Percentiles rank a stretch among this genome's conserved stretches.
These are phyloP conservation scores for Panthera leo DNA, from an alignment of 2,113 vertebrate species.

Conservation along the genomic window DNA sequence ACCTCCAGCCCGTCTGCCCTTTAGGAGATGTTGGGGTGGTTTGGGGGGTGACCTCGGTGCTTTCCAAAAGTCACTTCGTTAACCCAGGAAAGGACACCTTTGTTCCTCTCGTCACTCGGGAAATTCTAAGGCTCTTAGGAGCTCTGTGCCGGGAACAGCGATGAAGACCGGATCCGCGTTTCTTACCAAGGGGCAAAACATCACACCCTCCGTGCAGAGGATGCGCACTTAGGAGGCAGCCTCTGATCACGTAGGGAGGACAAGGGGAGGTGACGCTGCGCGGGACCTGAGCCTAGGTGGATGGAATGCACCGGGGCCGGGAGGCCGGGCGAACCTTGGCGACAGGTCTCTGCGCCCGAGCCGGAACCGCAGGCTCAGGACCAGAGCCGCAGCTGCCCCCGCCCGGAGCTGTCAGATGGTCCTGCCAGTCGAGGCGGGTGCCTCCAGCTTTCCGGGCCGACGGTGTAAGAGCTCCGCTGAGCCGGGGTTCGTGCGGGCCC, in stretches of 20 bases:
- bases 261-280: background rate
- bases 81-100: background rate
- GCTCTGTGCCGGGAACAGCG: background rate
- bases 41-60: background rate
- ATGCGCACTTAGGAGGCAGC: fast-evolving
- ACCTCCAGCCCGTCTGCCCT: too few species aligned
- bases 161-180: background rate
- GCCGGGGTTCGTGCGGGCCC: background rate
- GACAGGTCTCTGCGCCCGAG: background rate
- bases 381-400: background rate
- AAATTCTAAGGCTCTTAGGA: background rate
- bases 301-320: fast-evolving
- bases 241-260: background rate
- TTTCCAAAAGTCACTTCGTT: background rate
- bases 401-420: constrained; percentile 45
- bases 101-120: background rate
- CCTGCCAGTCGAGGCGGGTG: background rate
- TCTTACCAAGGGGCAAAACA: background rate
- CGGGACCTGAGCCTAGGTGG: background rate
- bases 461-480: constrained; percentile 9
- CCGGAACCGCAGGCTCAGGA: constrained; percentile 4
- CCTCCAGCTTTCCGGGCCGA: constrained; percentile 52
- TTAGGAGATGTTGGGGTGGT: background rate
- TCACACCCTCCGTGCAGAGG: background rate
- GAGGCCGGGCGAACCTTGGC: fast-evolving